Evolutionary conservation across 2,888 invertebrate species (phyloP).

Genomic region (Morpho achilles): DNA sequence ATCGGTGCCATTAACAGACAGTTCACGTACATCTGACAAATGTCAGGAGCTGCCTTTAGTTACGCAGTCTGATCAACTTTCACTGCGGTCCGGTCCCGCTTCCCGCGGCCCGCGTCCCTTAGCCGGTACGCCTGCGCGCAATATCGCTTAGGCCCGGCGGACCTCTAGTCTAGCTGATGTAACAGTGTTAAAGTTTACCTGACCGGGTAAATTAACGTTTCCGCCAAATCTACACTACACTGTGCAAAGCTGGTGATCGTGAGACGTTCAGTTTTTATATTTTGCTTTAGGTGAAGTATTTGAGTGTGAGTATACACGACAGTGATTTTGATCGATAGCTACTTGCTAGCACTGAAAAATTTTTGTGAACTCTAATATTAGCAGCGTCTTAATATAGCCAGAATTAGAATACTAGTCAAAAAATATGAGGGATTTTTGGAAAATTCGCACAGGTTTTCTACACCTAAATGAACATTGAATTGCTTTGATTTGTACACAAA

Average conservation of each 20-base stretch:
- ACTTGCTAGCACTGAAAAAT: too few species aligned
- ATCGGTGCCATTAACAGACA: slow-evolving; percentile 30
- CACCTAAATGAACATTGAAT: too few species aligned
- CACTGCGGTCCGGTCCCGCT: slow-evolving; percentile 44
- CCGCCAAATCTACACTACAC: slow-evolving; percentile 10
- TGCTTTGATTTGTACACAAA: too few species aligned
- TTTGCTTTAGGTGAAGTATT: slow-evolving; percentile 23
- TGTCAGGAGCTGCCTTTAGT: slow-evolving; percentile 41
- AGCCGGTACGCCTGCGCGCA: slow-evolving; percentile 29
- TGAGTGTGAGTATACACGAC: background rate
- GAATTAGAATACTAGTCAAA: too few species aligned
- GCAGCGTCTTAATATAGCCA: too few species aligned
- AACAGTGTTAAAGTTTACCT: slow-evolving; percentile 20
- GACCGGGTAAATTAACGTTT: slow-evolving; percentile 13
- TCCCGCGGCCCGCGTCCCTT: slow-evolving; percentile 19
- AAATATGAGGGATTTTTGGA: too few species aligned
- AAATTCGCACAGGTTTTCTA: too few species aligned
- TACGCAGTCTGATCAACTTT: slow-evolving; percentile 51
- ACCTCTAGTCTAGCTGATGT: slow-evolving; percentile 20
- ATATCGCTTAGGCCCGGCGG: slow-evolving; percentile 19
- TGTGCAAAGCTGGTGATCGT: slow-evolving; percentile 23
- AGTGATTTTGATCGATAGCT: too few species aligned
- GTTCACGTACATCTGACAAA: slow-evolving; percentile 46
- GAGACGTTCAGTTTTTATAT: slow-evolving; percentile 23
- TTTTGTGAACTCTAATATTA: too few species aligned